Evolutionary conservation across 2,888 invertebrate species (phyloP), one percentile per base, ranked within the genome.

Genomic region (Eupithecia insigniata): DNA sequence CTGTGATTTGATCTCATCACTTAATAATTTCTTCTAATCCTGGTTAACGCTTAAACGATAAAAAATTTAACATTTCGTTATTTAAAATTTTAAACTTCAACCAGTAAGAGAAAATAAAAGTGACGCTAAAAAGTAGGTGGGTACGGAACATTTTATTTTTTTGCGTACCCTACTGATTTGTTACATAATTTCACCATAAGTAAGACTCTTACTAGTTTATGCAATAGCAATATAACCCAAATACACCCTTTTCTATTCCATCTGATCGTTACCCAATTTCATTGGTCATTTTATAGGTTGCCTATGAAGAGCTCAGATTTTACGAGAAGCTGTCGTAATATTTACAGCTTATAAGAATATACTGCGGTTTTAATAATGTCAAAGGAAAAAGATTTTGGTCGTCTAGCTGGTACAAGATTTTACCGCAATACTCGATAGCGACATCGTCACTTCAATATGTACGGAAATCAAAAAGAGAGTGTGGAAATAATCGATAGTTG

Each of bases 201-300:
- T 51, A 51, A 51, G 51, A 22, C 22, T 22, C 12, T 12, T 55
- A 4, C 5, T 55, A 14, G 22, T 12, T 55, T 55, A 55, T 55
- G 55, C 55, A 55, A 26, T 22, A 55, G 55, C 55, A 22, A 26
- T 55, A 55, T 55, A 55, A 55, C 55, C 55, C 0, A 55, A 55
- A 55, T 55, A 55, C n/a, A 55, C 16, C 30, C 18, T 28, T 60
- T 30, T 18, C 34, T 34, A n/a, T 62, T 12, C 30, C 7, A 7
- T 5, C 55, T 26, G 55, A 60, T 34, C 30, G n/a, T 32, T 34
- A 62, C 62, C 10, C 62, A 62, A 62, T 62, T 32, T 34, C 62
- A 32, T 62, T 62, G 32, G 62, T 34, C 12, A 62, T 34, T 62
- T 62, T 62, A 62, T 34, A 34, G 22, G 5, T 12, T 22, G 62